Base-by-base conservation (phyloP, 1,140 invertebrate species). In the Heliconius melpomene region DNA sequence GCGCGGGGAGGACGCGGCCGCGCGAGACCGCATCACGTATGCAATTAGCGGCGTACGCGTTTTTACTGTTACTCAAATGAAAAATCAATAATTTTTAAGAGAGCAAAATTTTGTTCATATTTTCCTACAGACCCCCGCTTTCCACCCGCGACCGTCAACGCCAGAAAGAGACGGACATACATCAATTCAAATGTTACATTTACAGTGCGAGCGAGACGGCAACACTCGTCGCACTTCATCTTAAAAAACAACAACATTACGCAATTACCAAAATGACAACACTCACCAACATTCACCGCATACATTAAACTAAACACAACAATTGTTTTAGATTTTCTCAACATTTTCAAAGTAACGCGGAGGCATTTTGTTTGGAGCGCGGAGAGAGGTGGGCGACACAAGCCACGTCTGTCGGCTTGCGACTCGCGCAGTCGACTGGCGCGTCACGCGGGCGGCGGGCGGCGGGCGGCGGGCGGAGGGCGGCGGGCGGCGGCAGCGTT, bases 81-180 rank as follows among this genome's bases (percentile, higher is more conserved):
- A 92, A 92, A 92, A 92, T 93, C 92, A 93, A 92, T 93, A 93
- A 92, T 90, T 92, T 92, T 93, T 92, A 91, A 90, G 89, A 89
- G 90, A 85, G 89, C 87, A 82, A 88, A 91, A 90, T 91, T 52
- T 52, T 92, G 90, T 91, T 92, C 89, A 93, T 93, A 93, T 93
- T 93, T 93, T 92, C 91, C 92, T 87, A 85, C 82, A 86, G 88
- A 86, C 83, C 89, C 89, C 85, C 81, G 83, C 84, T 86, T 88
- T 88, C 84, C 88, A 85, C 81, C 80, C 83, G 60, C 82, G 85
- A 86, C 23, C 7, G 60, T 9, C 16, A 20, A n/a, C n/a, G 54
- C n/a, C 23, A 29, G 90, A 93, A 86, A 88, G 90, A 87, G 92
- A 93, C 84, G 87, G 83, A 87, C 87, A 90, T 90, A 93, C 78